These are phyloP conservation scores for Grapholita molesta DNA, from an alignment of 1,140 invertebrate genomes.

Conservation along the genomic window DNA sequence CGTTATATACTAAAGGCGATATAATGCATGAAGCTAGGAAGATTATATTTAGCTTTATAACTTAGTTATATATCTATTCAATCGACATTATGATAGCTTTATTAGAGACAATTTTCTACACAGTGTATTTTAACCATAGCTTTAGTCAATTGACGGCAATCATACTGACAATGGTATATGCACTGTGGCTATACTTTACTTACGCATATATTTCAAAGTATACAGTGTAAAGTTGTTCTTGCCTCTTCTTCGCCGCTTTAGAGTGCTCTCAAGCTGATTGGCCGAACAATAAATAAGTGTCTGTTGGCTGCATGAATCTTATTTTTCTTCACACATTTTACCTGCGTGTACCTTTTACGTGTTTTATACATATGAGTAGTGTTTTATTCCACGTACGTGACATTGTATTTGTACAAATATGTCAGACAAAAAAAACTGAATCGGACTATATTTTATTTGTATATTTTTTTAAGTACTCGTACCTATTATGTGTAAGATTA, in stretches of 20 bases:
- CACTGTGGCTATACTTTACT: neutral
- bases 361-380: neutral
- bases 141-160: neutral
- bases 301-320: conserved; percentile 18
- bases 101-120: too few relatives aligned
- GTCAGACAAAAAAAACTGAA: too few relatives aligned
- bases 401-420: too few relatives aligned
- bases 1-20: too few relatives aligned
- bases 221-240: neutral
- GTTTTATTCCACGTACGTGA: neutral
- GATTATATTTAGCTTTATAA: too few relatives aligned
- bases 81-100: too few relatives aligned
- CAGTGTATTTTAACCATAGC: too few relatives aligned
- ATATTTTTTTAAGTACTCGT: too few relatives aligned
- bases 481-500: too few relatives aligned
- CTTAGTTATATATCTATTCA: too few relatives aligned
- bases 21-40: too few relatives aligned
- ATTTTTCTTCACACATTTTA: conserved; percentile 16
- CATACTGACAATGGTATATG: neutral
- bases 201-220: neutral
- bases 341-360: neutral
- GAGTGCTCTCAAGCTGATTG: conserved; percentile 53
- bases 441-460: too few relatives aligned
- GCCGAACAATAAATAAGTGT: conserved; percentile 51
- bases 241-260: conserved; percentile 1